Evolutionary conservation across 2,113 vertebrate species (phyloP).

Genomic region (Oxygymnocypris stewartii): DNA sequence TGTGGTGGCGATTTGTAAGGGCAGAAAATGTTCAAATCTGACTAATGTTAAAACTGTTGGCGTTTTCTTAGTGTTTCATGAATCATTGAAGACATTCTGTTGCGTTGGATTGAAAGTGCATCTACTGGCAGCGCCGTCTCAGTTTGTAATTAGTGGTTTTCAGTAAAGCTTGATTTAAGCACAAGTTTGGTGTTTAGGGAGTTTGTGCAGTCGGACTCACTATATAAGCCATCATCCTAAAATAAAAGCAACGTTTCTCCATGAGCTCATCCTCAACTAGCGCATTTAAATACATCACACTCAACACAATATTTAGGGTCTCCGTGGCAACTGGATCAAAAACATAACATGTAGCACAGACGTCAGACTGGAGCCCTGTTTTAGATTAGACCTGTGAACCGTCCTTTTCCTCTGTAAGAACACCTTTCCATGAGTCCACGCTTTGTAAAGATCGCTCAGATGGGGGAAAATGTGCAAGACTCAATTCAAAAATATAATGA

Average conservation of each 20-base stretch:
- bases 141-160: constrained; percentile 63
- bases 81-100: neutral
- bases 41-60: neutral
- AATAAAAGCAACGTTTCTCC: neutral
- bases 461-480: constrained; percentile 26
- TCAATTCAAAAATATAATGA: neutral
- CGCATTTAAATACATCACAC: constrained; percentile 19
- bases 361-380: constrained; percentile 2
- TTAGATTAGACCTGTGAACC: constrained; percentile 59
- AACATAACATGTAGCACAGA: constrained; percentile 31
- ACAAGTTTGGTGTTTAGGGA: constrained; percentile 29
- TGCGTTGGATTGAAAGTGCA: constrained; percentile 41
- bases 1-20: too few species aligned
- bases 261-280: constrained; percentile 23
- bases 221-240: constrained; percentile 24
- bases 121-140: constrained; percentile 48
- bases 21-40: neutral
- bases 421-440: constrained; percentile 63
- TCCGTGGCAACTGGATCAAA: constrained; percentile 29
- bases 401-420: constrained; percentile 64
- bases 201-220: constrained; percentile 39
- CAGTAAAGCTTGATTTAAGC: constrained; percentile 60
- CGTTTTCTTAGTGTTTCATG: neutral
- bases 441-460: constrained; percentile 27
- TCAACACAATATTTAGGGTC: constrained; percentile 42